Evolutionary conservation across 30 jellyfish, hydroid and myxozoan species (phyloP), one percentile per base, ranked within the genome.

Genomic region (Nemopilema nomurai): DNA sequence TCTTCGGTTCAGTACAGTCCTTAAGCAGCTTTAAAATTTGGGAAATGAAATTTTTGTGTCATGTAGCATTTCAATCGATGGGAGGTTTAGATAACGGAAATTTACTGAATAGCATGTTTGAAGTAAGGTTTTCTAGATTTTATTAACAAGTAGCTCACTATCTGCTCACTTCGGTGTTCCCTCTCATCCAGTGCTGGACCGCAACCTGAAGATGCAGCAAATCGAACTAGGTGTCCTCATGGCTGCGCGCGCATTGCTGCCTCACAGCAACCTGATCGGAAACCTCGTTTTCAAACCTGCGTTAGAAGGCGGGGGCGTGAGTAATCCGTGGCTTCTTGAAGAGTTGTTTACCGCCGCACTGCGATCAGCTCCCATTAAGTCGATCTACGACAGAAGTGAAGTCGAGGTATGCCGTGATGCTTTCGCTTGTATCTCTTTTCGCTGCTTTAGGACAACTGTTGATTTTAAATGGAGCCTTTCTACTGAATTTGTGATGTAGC

Each of bases 351-450:
- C 53, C 1, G 86, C 86, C 4, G 97, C 92, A 0, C 26, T 89
- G 19, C 63, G 51, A 18, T 49, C 87, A 22, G 51, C 93, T 8
- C 80, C 82, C 3, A 74, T 89, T 28, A 87, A 67, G 30, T 65
- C 91, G n/a, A 89, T 80, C 23, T 89, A 81, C 41, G 81, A 89
- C 31, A 62, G 89, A 26, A 78, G 17, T 19, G 97, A 89, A 69
- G 63, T 89, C 24, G 92, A 89, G 92, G 97, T 89, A 24, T n/a
- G n/a, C n/a, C n/a, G n/a, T n/a, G n/a, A n/a, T 9, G 67, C 67
- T 51, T 51, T 51, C 67, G 67, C 67, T 51, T 20, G 67, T 20
- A 9, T 51, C 20, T 8, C 28, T 70, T 18, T 4, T 30, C 24
- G 1, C 41, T 28, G 18, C n/a, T n/a, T n/a, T n/a, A n/a, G n/a